Conservation (phyloP, 2,113 vertebrate genomes). For the Leptodactylus fuscus region DNA sequence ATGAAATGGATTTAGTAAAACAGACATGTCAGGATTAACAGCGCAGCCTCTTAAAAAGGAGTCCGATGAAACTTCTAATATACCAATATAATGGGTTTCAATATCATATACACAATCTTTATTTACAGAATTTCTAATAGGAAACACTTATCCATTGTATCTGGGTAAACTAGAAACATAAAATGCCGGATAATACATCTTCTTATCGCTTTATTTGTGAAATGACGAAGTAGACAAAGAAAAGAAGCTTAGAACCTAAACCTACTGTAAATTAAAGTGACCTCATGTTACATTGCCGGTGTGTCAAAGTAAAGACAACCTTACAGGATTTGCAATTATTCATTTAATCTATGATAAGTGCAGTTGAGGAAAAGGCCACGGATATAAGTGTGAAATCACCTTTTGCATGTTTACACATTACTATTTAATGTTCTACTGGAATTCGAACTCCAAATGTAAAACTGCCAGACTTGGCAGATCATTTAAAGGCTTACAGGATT, state of each 20-base stretch:
- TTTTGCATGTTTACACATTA: constrained; percentile 66
- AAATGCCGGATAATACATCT: background rate
- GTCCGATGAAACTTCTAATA: no score
- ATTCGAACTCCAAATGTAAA: constrained; percentile 69
- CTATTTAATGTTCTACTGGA: constrained; percentile 68
- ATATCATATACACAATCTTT: background rate
- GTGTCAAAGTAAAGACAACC: constrained; percentile 42
- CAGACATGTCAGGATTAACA: no score
- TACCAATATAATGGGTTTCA: no score
- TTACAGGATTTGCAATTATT: constrained; percentile 53
- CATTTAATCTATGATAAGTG: constrained; percentile 52
- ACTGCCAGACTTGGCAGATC: constrained; percentile 77
- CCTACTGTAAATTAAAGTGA: constrained; percentile 30
- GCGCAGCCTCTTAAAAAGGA: no score
- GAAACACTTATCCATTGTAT: background rate
- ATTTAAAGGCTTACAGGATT: constrained; percentile 82
- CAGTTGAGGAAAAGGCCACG: constrained; percentile 36
- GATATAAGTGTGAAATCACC: constrained; percentile 47
- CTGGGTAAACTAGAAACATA: background rate
- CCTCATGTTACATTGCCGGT: constrained; percentile 28
- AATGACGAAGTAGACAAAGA: background rate
- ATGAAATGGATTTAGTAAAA: no score
- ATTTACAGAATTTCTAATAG: background rate
- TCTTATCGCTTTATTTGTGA: constrained; percentile 7
- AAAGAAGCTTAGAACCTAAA: background rate